phyloP scores from a whole-genome alignment of 2,113 vertebrate genomes.

The Lepus europaeus region DNA sequence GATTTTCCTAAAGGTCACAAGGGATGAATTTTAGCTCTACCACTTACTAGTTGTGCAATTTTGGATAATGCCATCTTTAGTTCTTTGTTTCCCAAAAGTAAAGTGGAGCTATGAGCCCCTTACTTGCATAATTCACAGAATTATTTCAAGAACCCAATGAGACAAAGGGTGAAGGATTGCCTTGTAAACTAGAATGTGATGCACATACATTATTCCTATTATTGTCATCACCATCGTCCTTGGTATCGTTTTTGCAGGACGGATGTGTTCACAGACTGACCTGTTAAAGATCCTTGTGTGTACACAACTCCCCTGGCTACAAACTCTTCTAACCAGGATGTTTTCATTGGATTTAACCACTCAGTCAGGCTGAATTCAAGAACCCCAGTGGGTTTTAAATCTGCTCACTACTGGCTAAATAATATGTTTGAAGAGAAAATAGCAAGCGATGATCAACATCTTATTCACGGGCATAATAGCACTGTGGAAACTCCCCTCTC shows the following conservation, averaged over 20 bases:
- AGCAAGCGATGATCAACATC: conserved; percentile 71
- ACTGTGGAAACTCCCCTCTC: neutral
- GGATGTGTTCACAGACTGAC: conserved; percentile 1
- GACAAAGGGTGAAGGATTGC: neutral
- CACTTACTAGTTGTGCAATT: neutral
- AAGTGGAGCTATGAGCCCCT: neutral
- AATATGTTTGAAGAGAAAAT: conserved; percentile 77
- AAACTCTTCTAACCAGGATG: conserved; percentile 55
- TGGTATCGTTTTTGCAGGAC: neutral
- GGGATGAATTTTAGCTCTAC: neutral
- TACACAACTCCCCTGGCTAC: conserved; percentile 40
- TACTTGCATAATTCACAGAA: neutral
- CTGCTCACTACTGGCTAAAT: conserved; percentile 73
- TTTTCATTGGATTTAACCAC: conserved; percentile 78
- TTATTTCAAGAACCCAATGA: neutral
- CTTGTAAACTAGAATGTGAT: neutral
- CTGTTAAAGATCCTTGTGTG: neutral
- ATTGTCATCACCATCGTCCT: neutral
- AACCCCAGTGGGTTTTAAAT: conserved; percentile 75
- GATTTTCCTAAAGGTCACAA: neutral
- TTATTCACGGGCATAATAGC: conserved; percentile 65
- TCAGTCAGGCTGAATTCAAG: conserved; percentile 64
- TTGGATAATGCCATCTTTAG: neutral
- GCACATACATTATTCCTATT: fast-evolving
- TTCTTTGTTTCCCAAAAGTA: neutral